phyloP scores from a whole-genome alignment of 2,113 vertebrate genomes.

The Thermophis baileyi region DNA sequence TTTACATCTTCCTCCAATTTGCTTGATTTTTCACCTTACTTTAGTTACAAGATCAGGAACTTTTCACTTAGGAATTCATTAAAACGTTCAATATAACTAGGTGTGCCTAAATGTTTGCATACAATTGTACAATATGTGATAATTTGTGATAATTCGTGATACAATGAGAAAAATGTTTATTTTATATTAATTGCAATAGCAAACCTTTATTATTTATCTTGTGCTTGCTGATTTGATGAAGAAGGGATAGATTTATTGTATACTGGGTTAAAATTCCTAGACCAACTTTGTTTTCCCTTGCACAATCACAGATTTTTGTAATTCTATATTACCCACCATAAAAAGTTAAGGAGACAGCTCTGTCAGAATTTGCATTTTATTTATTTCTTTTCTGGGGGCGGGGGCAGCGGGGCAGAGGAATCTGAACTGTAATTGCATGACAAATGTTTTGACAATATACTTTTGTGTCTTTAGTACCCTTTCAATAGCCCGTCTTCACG shows the following conservation, averaged over 20 bases:
- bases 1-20: not conserved
- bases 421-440: not conserved
- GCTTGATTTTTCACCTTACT: not conserved
- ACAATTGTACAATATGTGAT: not conserved
- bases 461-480: slow-evolving; percentile 81
- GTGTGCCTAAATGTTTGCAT: not conserved
- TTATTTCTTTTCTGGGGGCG: not conserved
- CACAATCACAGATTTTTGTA: not conserved
- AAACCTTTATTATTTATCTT: not conserved
- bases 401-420: no score
- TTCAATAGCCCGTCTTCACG: slow-evolving; percentile 91
- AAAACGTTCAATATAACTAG: not conserved
- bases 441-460: slow-evolving; percentile 30
- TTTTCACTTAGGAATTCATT: not conserved
- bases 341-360: not conserved
- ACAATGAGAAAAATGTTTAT: not conserved
- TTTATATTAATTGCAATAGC: not conserved
- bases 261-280: not conserved
- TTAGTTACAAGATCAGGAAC: not conserved
- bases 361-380: not conserved
- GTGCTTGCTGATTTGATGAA: not conserved
- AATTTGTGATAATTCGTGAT: not conserved
- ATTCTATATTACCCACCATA: not conserved
- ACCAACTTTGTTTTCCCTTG: not conserved
- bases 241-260: not conserved